phyloP scores from a whole-genome alignment of 2,113 vertebrate species.

The Ploceus nigricollis region DNA sequence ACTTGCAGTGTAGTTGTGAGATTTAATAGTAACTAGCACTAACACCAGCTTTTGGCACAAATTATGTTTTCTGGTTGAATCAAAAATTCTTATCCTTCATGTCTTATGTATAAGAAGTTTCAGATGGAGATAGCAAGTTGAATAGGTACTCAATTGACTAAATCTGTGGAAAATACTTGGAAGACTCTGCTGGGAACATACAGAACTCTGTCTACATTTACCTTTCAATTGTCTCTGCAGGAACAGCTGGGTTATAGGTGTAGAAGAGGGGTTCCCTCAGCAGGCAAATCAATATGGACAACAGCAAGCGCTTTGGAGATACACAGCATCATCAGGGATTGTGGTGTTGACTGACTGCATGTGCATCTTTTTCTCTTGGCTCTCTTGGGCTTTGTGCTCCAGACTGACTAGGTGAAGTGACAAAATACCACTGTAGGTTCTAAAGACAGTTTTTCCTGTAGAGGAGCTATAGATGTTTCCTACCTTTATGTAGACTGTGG shows the following conservation, averaged over 20 bases:
- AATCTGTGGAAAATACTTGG: background rate
- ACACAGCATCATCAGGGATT: accelerated
- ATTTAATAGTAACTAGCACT: background rate
- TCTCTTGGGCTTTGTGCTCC: background rate
- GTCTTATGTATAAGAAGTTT: background rate
- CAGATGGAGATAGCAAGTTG: background rate
- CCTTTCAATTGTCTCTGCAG: background rate
- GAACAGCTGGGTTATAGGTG: background rate
- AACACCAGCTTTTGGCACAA: background rate
- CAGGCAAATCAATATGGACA: background rate
- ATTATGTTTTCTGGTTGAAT: background rate
- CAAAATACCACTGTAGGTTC: background rate
- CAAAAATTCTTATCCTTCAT: background rate
- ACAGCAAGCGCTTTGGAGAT: background rate
- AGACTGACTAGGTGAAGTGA: background rate
- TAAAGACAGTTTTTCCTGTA: background rate
- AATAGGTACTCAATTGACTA: background rate
- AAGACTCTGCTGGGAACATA: background rate
- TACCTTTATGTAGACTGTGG: background rate
- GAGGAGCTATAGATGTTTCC: background rate
- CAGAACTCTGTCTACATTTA: background rate
- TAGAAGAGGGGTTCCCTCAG: background rate
- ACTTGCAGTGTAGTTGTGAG: background rate
- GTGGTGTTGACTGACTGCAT: background rate
- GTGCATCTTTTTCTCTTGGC: background rate